Percentiles rank a stretch among this genome's conserved stretches.
Conservation (phyloP, 1,140 invertebrate species). For the Cotesia chilonis region DNA sequence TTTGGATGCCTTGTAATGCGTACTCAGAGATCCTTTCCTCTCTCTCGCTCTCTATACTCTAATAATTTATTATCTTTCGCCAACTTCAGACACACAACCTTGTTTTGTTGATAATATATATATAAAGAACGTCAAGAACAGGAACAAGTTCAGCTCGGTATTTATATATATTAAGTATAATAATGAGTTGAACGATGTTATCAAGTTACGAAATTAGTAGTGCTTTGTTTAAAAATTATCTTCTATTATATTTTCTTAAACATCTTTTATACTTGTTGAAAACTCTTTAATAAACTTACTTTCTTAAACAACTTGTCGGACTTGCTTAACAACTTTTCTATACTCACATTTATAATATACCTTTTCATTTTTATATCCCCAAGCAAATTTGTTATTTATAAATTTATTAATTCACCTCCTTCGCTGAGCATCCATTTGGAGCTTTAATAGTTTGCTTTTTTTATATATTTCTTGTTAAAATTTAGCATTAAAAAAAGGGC, state of each 20-base stretch:
- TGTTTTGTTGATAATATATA: background rate
- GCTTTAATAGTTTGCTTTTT: too few relatives aligned
- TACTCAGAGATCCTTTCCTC: conserved; percentile 2
- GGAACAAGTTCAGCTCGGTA: background rate
- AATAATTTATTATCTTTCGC: conserved; percentile 63
- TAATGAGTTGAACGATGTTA: conserved; percentile 57
- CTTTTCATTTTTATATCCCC: background rate
- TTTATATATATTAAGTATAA: conserved; percentile 40
- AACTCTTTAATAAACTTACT: conserved; percentile 36
- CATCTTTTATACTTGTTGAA: background rate
- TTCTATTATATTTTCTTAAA: conserved; percentile 30
- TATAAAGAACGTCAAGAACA: background rate
- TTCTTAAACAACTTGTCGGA: conserved; percentile 6
- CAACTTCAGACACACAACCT: background rate
- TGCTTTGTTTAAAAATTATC: conserved; percentile 67
- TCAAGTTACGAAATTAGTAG: conserved; percentile 57
- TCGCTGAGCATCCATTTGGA: too few relatives aligned
- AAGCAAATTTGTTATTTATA: too few relatives aligned
- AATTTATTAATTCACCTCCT: too few relatives aligned
- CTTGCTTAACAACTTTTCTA: background rate
- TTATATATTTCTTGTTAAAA: too few relatives aligned
- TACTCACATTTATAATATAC: background rate
- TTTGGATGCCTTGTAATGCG: too few relatives aligned
- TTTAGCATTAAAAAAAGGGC: too few relatives aligned
- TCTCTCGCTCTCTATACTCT: conserved; percentile 17